These are phyloP conservation scores for Bicyclus anynana DNA, from an alignment of 1,140 invertebrate genomes.

Conservation along the genomic window DNA sequence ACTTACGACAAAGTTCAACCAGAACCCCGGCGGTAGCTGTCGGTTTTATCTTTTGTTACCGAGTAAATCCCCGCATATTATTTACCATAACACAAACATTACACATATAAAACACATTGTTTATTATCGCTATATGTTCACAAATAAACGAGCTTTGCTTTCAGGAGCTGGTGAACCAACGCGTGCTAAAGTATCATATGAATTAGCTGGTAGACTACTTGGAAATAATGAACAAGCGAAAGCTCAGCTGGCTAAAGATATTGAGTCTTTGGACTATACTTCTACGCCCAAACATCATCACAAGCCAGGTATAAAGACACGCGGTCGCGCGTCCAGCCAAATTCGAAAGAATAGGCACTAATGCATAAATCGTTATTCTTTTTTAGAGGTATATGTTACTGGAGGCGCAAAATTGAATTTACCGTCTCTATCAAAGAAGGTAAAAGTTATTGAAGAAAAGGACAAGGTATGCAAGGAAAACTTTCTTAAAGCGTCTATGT, in stretches of 20 bases:
- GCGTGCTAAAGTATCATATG: conserved; percentile 78
- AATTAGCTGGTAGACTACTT: conserved; percentile 76
- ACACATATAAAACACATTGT: no score
- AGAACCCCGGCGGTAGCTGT: no score
- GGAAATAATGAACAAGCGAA: conserved; percentile 52
- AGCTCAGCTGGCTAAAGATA: conserved; percentile 40
- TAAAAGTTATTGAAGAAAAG: conserved; percentile 58
- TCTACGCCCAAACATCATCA: conserved; percentile 25
- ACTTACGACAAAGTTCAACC: no score
- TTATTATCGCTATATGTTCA: no score
- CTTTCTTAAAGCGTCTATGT: background rate
- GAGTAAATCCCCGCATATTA: no score
- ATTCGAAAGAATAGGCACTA: no score
- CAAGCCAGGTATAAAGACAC: conserved; percentile 33
- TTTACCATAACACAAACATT: no score
- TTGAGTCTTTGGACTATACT: conserved; percentile 43
- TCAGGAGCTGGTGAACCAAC: conserved; percentile 70
- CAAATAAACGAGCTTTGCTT: no score
- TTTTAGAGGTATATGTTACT: conserved; percentile 43
- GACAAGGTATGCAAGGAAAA: conserved; percentile 37
- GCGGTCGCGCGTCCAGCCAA: no score
- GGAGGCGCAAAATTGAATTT: conserved; percentile 53
- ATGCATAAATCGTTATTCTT: no score
- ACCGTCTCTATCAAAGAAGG: conserved; percentile 56
- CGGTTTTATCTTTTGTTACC: no score